phyloP scores from a whole-genome alignment of 2,888 invertebrate species.

The Leucoma salicis region DNA sequence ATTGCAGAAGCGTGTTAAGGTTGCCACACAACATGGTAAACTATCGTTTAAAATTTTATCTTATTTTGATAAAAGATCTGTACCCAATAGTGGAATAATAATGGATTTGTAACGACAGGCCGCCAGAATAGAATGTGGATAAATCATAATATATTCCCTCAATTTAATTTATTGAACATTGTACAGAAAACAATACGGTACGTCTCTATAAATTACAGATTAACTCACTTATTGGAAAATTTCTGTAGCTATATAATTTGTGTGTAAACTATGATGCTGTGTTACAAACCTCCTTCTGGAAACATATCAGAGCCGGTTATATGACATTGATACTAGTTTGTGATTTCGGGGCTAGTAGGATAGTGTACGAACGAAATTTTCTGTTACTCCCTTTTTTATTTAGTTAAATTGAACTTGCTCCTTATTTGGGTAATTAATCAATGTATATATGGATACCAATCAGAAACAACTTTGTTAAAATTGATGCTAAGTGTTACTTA shows the following conservation, averaged over 20 bases:
- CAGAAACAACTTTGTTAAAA: no score
- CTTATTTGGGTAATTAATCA: conserved; percentile 19
- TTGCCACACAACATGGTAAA: no score
- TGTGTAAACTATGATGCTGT: conserved; percentile 16
- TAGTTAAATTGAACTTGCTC: conserved; percentile 21
- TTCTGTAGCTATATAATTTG: conserved; percentile 15
- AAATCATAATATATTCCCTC: no score
- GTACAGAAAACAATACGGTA: neutral
- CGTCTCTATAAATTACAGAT: conserved; percentile 17
- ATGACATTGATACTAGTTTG: conserved; percentile 47
- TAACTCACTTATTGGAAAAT: conserved; percentile 1
- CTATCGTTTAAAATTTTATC: no score
- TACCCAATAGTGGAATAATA: no score
- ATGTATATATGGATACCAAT: no score
- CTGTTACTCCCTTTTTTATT: conserved; percentile 22
- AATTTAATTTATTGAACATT: no score
- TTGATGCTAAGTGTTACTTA: no score
- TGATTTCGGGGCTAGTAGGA: conserved; percentile 53
- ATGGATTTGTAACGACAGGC: no score
- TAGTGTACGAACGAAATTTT: conserved; percentile 19
- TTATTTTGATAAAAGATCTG: no score
- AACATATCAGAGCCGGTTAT: conserved; percentile 52
- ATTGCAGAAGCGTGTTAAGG: no score
- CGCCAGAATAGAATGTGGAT: no score
- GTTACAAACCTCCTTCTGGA: conserved; percentile 52